Percentiles rank a stretch among this genome's conserved stretches.
phyloP scores from a whole-genome alignment of 2,797 vertebrate species.

The Protonibea diacanthus region DNA sequence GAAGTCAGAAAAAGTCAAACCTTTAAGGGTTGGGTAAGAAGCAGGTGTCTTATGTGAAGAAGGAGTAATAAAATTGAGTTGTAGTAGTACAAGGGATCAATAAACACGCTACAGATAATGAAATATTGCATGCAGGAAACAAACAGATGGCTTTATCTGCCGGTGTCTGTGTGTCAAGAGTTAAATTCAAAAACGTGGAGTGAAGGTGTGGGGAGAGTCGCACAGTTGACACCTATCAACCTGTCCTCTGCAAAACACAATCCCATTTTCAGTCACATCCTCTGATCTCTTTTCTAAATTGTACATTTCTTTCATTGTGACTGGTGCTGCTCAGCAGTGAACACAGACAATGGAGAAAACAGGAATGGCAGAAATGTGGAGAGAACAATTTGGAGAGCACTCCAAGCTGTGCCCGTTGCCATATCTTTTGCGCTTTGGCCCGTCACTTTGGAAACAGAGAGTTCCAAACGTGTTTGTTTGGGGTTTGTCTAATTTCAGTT shows the following conservation, averaged over 20 bases:
- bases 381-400: conserved; percentile 7
- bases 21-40: background rate
- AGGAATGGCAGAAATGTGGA: conserved; percentile 5
- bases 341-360: background rate
- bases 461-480: conserved; percentile 35
- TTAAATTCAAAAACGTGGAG: background rate
- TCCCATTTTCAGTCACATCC: background rate
- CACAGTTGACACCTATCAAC: background rate
- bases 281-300: conserved; percentile 3
- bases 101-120: background rate
- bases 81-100: background rate
- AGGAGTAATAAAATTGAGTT: background rate
- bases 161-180: background rate
- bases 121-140: background rate
- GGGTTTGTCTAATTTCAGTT: conserved; percentile 46
- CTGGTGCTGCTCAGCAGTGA: conserved; percentile 1
- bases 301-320: background rate
- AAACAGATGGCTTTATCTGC: background rate
- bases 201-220: background rate
- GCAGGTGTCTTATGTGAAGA: background rate
- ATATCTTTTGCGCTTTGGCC: background rate
- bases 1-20: background rate
- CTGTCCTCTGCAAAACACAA: background rate
- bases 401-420: background rate
- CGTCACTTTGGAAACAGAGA: background rate